Conservation (phyloP, 1,140 invertebrate species). For the Ips nitidus region DNA sequence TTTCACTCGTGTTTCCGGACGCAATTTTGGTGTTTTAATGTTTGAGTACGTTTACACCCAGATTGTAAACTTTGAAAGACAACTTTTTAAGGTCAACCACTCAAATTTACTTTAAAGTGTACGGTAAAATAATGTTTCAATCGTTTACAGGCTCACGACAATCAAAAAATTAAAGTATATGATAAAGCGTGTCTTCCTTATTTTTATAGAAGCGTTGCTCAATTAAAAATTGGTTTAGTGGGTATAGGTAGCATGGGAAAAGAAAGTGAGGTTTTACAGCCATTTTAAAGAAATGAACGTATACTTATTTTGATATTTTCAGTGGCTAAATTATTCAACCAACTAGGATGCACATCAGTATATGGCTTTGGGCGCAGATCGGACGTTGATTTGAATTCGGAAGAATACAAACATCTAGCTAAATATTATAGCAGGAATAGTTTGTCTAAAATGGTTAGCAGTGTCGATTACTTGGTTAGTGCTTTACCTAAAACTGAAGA, state of each 20-base stretch:
- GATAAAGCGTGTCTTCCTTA: conserved; percentile 47
- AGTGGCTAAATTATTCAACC: conserved; percentile 55
- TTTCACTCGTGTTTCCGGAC: conserved; percentile 55
- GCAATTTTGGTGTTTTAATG: conserved; percentile 57
- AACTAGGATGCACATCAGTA: conserved; percentile 48
- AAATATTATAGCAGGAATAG: conserved; percentile 48
- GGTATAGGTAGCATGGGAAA: conserved; percentile 57
- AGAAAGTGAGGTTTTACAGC: conserved; percentile 46
- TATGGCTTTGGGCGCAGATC: conserved; percentile 49
- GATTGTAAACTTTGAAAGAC: conserved; percentile 57
- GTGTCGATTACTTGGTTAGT: conserved; percentile 62
- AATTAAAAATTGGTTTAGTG: conserved; percentile 57
- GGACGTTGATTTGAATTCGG: conserved; percentile 35
- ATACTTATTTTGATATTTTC: not conserved
- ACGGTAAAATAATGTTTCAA: not conserved
- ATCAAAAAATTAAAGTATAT: conserved; percentile 54
- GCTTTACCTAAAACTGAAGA: conserved; percentile 58
- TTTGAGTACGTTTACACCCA: conserved; percentile 59
- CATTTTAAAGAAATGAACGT: conserved; percentile 7
- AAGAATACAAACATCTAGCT: conserved; percentile 39
- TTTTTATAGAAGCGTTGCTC: conserved; percentile 50
- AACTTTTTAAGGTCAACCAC: conserved; percentile 43
- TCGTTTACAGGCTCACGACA: conserved; percentile 44
- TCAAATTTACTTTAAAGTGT: not conserved
- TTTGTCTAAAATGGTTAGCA: conserved; percentile 53